Evolutionary conservation across 2,888 invertebrate species (phyloP).

Genomic region (Athalia cordata): DNA sequence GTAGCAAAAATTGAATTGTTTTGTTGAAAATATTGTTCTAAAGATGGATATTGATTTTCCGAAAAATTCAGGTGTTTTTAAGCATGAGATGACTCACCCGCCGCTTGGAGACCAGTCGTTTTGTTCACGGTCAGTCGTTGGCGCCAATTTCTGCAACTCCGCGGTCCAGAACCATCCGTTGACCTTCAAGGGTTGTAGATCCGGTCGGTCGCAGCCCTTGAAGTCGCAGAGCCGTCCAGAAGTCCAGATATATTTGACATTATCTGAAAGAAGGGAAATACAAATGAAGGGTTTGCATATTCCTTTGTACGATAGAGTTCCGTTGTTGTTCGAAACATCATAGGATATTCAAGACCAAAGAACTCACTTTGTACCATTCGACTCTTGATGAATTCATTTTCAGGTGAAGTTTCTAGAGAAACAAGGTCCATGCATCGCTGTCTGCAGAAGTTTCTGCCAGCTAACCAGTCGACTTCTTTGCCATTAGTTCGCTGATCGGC

Average conservation of each 20-base stretch:
- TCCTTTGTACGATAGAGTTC: neutral
- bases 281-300: neutral
- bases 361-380: constrained; percentile 84
- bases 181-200: constrained; percentile 85
- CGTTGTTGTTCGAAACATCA: neutral
- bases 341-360: neutral
- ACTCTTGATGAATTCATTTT: constrained; percentile 91
- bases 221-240: constrained; percentile 93
- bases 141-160: constrained; percentile 88
- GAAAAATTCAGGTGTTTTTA: neutral
- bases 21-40: neutral
- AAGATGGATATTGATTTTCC: neutral
- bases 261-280: constrained; percentile 63
- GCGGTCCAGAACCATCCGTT: constrained; percentile 97
- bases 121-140: constrained; percentile 86
- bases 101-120: constrained; percentile 93
- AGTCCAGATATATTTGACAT: constrained; percentile 94
- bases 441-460: constrained; percentile 89
- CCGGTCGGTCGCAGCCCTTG: constrained; percentile 90
- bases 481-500: constrained; percentile 84
- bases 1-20: constrained; percentile 46
- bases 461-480: constrained; percentile 89
- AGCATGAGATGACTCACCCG: constrained; percentile 74
- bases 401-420: constrained; percentile 88
- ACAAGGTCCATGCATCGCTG: constrained; percentile 94